Conservation (phyloP, 2,797 vertebrate genomes). For the Leuciscus waleckii region DNA sequence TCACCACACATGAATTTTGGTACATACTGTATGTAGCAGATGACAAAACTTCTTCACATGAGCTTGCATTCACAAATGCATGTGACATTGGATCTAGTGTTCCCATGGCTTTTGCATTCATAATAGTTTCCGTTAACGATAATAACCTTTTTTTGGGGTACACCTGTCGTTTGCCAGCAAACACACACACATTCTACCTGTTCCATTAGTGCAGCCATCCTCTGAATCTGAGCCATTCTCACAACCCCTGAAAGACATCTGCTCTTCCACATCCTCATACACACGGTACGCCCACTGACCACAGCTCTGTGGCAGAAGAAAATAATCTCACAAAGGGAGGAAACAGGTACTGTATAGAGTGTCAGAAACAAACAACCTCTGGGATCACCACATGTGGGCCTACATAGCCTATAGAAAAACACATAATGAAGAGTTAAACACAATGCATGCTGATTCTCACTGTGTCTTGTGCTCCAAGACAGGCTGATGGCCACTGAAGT, state of each 20-base stretch:
- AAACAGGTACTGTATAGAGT: background rate
- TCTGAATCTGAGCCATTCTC: conserved; percentile 77
- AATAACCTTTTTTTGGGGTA: background rate
- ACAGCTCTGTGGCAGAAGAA: conserved; percentile 75
- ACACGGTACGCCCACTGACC: conserved; percentile 92
- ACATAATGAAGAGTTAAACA: background rate
- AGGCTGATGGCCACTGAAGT: conserved; percentile 87
- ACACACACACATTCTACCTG: conserved; percentile 76
- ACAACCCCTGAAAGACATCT: conserved; percentile 63
- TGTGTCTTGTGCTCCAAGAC: conserved; percentile 80
- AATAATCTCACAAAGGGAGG: conserved; percentile 24
- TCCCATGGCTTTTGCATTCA: background rate
- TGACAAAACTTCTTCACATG: background rate
- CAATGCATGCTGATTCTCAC: conserved; percentile 73
- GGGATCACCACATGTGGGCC: background rate
- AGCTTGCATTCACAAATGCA: background rate
- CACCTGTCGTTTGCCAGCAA: conserved; percentile 16
- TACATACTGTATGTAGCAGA: background rate
- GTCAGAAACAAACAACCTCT: conserved; percentile 5
- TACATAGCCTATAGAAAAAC: background rate
- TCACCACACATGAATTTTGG: background rate
- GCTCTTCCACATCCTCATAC: conserved; percentile 89
- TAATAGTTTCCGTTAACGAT: background rate
- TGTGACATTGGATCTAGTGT: background rate
- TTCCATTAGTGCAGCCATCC: conserved; percentile 79